These are phyloP conservation scores for Collichthys lucidus DNA, from an alignment of 2,113 vertebrate species.

Conservation along the genomic window DNA sequence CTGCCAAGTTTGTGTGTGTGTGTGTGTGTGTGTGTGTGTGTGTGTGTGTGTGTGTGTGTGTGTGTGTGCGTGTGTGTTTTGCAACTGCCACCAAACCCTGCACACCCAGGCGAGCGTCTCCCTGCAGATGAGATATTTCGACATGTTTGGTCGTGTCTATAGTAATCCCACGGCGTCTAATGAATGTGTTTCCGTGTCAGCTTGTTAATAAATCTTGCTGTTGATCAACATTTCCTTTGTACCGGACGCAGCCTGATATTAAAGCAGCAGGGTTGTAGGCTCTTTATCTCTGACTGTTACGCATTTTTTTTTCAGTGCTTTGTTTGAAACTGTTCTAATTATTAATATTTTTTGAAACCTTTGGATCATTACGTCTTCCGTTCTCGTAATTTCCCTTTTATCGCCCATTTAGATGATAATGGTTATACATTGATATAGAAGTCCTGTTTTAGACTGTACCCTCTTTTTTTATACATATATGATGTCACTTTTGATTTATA, in stretches of 20 bases:
- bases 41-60: not conserved
- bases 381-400: not conserved
- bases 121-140: conserved; percentile 38
- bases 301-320: not conserved
- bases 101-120: conserved; percentile 8
- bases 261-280: not conserved
- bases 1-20: not conserved
- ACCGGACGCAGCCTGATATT: not conserved
- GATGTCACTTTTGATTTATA: not conserved
- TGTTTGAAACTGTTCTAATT: not conserved
- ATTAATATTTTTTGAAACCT: not conserved
- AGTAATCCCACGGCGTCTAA: not conserved
- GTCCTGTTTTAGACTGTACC: not conserved
- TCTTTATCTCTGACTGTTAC: not conserved
- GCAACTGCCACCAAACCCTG: not conserved
- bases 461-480: not conserved
- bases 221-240: not conserved
- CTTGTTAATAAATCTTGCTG: not conserved
- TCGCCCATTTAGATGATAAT: not conserved
- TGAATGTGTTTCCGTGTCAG: conserved; percentile 11
- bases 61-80: not conserved
- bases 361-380: not conserved
- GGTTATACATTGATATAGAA: not conserved
- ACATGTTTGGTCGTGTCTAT: conserved; percentile 59
- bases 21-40: not conserved